phyloP scores from a whole-genome alignment of 2,113 vertebrate species.

The Epinephelus moara region DNA sequence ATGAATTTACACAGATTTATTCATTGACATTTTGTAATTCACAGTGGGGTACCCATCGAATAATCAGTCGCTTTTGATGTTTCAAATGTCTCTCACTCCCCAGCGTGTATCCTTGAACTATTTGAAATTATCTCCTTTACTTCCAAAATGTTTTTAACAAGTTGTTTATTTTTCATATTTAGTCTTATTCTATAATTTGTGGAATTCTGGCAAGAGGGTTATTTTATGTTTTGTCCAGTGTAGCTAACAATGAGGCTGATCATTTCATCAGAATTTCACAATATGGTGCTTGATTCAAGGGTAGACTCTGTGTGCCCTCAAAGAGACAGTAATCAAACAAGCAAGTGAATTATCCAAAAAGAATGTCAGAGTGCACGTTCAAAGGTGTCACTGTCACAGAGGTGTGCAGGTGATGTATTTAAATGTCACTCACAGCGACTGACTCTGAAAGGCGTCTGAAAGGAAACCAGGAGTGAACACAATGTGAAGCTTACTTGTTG shows the following conservation, averaged over 20 bases:
- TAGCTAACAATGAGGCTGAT: constrained; percentile 12
- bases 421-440: constrained; percentile 1
- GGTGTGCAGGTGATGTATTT: constrained; percentile 24
- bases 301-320: background rate
- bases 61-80: constrained; percentile 30
- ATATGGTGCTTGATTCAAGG: constrained; percentile 19
- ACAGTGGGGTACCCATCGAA: constrained; percentile 3
- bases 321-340: constrained; percentile 16
- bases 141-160: constrained; percentile 14
- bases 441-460: constrained; percentile 13
- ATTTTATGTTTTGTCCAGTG: constrained; percentile 2
- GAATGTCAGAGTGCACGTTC: constrained; percentile 10
- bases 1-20: constrained; percentile 32
- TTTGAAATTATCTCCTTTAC: background rate
- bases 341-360: background rate
- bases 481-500: constrained; percentile 8
- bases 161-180: constrained; percentile 1
- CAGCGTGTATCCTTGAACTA: background rate
- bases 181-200: background rate
- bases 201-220: background rate
- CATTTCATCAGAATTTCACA: constrained; percentile 22
- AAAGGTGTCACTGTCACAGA: background rate
- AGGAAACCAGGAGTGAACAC: background rate
- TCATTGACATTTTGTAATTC: constrained; percentile 49
- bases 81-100: constrained; percentile 17